Evolutionary conservation across 2,888 invertebrate species (phyloP).

Genomic region (Euplagia quadripunctaria): DNA sequence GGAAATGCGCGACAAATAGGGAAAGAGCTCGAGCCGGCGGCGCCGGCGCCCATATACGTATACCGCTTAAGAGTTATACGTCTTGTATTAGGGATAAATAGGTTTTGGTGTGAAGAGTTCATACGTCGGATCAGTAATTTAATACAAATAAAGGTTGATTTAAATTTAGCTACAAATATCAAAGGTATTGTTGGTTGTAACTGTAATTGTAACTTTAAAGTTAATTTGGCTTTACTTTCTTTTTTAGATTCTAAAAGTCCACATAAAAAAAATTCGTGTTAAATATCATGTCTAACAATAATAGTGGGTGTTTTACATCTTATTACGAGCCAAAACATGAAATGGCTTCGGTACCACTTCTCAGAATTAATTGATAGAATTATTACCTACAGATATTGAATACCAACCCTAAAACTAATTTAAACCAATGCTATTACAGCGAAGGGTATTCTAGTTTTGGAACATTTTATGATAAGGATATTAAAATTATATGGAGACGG

Average conservation of each 20-base stretch:
- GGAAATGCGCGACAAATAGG: slow-evolving; percentile 68
- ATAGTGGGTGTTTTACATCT: background rate
- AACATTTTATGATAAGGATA: slow-evolving; percentile 38
- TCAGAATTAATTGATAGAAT: background rate
- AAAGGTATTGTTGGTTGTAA: background rate
- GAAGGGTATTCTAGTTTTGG: slow-evolving; percentile 22
- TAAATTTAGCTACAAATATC: background rate
- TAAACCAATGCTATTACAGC: background rate
- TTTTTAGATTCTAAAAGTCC: background rate
- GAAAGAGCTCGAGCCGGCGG: slow-evolving; percentile 46
- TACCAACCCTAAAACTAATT: background rate
- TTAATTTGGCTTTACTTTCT: no score
- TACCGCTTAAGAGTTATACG: background rate
- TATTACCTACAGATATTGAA: background rate
- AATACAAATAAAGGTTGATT: background rate
- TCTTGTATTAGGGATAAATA: background rate
- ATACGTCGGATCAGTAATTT: background rate
- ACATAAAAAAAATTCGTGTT: background rate
- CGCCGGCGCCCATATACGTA: slow-evolving; percentile 43
- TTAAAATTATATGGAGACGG: slow-evolving; percentile 36
- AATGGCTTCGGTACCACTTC: background rate
- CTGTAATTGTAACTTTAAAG: background rate
- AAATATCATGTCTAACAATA: background rate
- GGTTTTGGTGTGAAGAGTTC: background rate
- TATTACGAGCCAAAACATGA: background rate